Percentiles rank a stretch among this genome's conserved stretches.
Conservation (phyloP, 2,797 vertebrate genomes). For the Pempheris klunzingeri region DNA sequence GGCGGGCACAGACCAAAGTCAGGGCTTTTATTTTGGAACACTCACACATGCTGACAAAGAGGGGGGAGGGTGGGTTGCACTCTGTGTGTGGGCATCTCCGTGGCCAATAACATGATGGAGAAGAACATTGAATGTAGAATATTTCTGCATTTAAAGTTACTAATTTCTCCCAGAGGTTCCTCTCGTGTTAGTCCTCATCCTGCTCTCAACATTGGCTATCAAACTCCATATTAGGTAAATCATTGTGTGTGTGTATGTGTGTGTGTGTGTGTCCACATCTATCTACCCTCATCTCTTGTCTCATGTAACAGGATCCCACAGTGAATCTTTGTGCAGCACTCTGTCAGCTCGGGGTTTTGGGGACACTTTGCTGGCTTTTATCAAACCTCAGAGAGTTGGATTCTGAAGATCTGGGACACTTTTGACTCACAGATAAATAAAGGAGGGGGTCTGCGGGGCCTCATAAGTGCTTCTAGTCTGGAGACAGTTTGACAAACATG, state of each 20-base stretch:
- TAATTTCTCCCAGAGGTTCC: neutral
- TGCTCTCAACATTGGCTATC: neutral
- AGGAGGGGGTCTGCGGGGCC: neutral
- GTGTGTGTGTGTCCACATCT: slow-evolving; percentile 17
- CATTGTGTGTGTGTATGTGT: slow-evolving; percentile 3
- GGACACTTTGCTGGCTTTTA: slow-evolving; percentile 49
- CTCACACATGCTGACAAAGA: slow-evolving; percentile 40
- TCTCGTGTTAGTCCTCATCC: neutral
- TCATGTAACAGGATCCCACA: slow-evolving; percentile 57
- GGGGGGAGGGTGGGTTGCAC: neutral
- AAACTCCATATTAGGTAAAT: neutral
- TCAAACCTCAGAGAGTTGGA: slow-evolving; percentile 44
- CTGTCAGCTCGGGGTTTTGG: slow-evolving; percentile 30
- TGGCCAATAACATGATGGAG: slow-evolving; percentile 5
- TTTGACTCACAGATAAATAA: slow-evolving; percentile 50
- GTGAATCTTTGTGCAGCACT: slow-evolving; percentile 42
- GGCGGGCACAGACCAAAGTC: slow-evolving; percentile 50
- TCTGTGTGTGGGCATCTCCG: slow-evolving; percentile 30
- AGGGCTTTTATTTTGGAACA: slow-evolving; percentile 65
- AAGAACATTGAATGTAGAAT: neutral
- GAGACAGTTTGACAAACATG: slow-evolving; percentile 38
- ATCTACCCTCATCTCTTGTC: slow-evolving; percentile 24
- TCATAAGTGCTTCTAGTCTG: slow-evolving; percentile 45
- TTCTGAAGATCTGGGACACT: slow-evolving; percentile 34
- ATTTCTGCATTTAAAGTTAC: slow-evolving; percentile 5